Percentiles rank a stretch among this genome's conserved stretches.
phyloP scores from a whole-genome alignment of 2,113 vertebrate species.

The Antechinus stuartii region DNA sequence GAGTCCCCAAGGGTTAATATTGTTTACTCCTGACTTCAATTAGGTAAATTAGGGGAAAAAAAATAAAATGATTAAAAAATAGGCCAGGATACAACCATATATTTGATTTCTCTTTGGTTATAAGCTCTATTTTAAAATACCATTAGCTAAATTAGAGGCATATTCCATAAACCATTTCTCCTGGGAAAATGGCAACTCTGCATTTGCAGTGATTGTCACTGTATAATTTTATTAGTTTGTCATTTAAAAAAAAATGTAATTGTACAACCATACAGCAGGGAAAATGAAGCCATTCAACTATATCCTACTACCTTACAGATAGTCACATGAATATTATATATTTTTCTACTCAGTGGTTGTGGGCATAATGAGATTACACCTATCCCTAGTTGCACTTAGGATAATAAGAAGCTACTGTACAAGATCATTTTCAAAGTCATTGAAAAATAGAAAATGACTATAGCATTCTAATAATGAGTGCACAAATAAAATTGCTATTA shows the following conservation, averaged over 20 bases:
- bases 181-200: constrained; percentile 60
- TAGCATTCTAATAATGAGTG: constrained; percentile 46
- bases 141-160: constrained; percentile 73
- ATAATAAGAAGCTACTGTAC: constrained; percentile 60
- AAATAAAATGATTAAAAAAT: constrained; percentile 63
- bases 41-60: constrained; percentile 70
- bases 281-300: constrained; percentile 78
- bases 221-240: constrained; percentile 73
- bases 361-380: constrained; percentile 77
- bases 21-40: constrained; percentile 65
- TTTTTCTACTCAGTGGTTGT: constrained; percentile 60
- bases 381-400: constrained; percentile 59
- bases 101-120: constrained; percentile 67
- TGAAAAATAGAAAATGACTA: constrained; percentile 71
- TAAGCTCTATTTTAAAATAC: constrained; percentile 67
- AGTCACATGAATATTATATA: constrained; percentile 77
- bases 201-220: constrained; percentile 66
- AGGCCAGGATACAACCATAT: constrained; percentile 51
- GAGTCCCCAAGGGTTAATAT: constrained; percentile 53
- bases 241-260: constrained; percentile 76
- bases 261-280: constrained; percentile 59
- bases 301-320: constrained; percentile 66
- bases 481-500: constrained; percentile 55
- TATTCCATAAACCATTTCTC: constrained; percentile 66
- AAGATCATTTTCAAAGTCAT: constrained; percentile 75